Conservation (phyloP, 2,113 vertebrate genomes). For the Scomber colias region DNA sequence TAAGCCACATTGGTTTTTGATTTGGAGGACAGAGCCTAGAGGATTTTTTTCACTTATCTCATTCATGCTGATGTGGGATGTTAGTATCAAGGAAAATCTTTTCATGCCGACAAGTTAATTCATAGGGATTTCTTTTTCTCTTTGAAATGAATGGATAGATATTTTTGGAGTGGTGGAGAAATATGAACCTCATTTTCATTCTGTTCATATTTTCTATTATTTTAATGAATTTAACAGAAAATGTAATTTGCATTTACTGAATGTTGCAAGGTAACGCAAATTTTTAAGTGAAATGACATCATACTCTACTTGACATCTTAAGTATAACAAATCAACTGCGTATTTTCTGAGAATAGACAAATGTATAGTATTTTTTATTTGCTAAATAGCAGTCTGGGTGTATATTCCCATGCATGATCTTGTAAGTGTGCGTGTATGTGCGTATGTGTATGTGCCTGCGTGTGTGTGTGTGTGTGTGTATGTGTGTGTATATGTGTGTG, state of each 20-base stretch:
- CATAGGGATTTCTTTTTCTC: neutral
- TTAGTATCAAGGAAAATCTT: neutral
- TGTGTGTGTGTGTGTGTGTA: too few species aligned
- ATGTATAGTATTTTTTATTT: slow-evolving; percentile 7
- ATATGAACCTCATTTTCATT: neutral
- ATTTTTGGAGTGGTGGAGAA: too few species aligned
- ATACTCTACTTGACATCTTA: neutral
- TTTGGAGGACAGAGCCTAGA: neutral
- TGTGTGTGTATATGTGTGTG: too few species aligned
- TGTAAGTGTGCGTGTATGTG: too few species aligned
- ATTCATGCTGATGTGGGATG: neutral
- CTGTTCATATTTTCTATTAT: neutral
- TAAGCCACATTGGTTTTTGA: slow-evolving; percentile 55
- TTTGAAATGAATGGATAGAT: neutral
- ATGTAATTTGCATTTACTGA: neutral
- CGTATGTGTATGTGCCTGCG: too few species aligned
- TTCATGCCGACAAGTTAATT: neutral
- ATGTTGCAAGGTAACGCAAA: neutral
- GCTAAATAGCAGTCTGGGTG: neutral
- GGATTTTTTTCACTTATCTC: slow-evolving; percentile 20
- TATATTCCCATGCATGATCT: slow-evolving; percentile 12
- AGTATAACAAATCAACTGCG: neutral
- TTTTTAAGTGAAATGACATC: neutral
- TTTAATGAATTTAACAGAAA: neutral
- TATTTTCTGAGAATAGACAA: neutral